phyloP scores from a whole-genome alignment of 2,113 vertebrate species.

The Psittacula cyanocephala region DNA sequence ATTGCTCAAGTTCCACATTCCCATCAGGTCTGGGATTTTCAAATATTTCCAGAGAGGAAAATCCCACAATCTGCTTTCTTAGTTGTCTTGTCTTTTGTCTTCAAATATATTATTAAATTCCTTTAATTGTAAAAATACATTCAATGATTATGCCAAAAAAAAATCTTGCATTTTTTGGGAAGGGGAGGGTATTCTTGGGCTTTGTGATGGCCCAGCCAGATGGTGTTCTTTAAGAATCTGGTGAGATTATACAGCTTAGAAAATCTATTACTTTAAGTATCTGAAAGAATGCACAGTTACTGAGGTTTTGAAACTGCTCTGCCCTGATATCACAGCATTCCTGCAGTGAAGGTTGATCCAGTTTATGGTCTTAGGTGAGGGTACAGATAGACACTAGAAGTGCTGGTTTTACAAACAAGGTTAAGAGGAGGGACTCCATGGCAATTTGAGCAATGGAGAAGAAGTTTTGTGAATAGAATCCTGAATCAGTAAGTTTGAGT shows the following conservation, averaged over 20 bases:
- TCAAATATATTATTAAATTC: neutral
- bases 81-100: neutral
- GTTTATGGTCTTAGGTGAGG: neutral
- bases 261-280: slow-evolving; percentile 22
- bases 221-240: slow-evolving; percentile 38
- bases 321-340: neutral
- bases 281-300: slow-evolving; percentile 25
- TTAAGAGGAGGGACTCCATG: neutral
- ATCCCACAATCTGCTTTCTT: neutral
- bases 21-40: neutral
- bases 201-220: slow-evolving; percentile 31
- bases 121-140: neutral
- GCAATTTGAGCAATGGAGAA: neutral
- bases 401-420: neutral
- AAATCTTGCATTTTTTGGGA: neutral
- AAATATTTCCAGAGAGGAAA: neutral
- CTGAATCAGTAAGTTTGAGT: neutral
- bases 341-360: neutral
- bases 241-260: slow-evolving; percentile 43
- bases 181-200: neutral
- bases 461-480: neutral
- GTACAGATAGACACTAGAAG: neutral
- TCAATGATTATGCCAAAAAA: neutral
- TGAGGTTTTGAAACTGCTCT: slow-evolving; percentile 17
- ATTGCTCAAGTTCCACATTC: neutral